Conservation (phyloP, 2,797 vertebrate species). For the Parauchenoglanis punctatus region DNA sequence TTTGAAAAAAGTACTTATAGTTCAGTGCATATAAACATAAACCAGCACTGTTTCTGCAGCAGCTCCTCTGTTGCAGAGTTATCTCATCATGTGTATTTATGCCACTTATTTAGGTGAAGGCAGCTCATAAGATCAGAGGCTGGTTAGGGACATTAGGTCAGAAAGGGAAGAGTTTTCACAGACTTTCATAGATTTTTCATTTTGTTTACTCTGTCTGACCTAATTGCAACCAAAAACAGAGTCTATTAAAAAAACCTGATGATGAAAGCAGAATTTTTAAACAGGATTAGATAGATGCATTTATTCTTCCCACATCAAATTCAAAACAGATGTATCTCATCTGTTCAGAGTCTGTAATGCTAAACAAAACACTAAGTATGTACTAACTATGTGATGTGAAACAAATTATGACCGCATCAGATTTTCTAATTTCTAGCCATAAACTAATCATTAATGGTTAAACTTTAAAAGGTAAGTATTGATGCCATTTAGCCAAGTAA, state of each 20-base stretch:
- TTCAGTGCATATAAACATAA: not conserved
- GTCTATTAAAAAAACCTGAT: not conserved
- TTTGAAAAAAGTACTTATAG: too few relatives aligned
- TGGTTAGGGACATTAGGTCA: too few relatives aligned
- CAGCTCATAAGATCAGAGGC: not conserved
- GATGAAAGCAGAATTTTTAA: not conserved
- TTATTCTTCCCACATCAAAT: not conserved
- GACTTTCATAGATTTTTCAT: too few relatives aligned
- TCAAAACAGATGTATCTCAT: not conserved
- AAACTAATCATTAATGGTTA: not conserved
- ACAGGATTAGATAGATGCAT: not conserved
- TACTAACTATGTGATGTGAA: not conserved
- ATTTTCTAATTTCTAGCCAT: not conserved
- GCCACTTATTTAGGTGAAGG: not conserved
- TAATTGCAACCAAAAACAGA: not conserved
- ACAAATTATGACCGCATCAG: not conserved
- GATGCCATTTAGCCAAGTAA: not conserved
- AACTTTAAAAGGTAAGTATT: not conserved
- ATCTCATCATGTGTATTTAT: not conserved
- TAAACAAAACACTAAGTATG: too few relatives aligned
- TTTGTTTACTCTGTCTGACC: not conserved
- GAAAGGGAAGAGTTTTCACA: too few relatives aligned
- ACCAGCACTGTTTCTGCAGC: not conserved
- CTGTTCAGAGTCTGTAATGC: too few relatives aligned
- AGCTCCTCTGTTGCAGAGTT: not conserved